Conservation (phyloP, 2,797 vertebrate species). For the Pelochelys cantorii region DNA sequence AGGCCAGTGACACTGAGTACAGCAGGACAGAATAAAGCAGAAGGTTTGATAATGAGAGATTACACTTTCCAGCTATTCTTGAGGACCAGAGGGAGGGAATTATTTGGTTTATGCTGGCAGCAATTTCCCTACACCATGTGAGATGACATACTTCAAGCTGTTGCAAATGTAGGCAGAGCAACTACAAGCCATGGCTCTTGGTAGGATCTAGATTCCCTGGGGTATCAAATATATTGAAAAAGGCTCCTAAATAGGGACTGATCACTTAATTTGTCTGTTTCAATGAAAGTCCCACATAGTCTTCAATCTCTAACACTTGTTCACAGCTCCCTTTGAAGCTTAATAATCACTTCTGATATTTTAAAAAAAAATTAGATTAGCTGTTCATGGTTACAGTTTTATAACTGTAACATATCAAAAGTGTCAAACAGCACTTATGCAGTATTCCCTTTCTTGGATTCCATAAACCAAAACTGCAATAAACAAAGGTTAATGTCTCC, state of each 20-base stretch:
- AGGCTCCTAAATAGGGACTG: conserved; percentile 86
- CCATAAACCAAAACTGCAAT: conserved; percentile 40
- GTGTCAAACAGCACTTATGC: conserved; percentile 83
- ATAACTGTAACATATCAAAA: conserved; percentile 79
- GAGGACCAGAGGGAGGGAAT: conserved; percentile 84
- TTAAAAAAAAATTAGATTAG: conserved; percentile 74
- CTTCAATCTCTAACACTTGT: conserved; percentile 81
- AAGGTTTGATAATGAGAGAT: conserved; percentile 90
- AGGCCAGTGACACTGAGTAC: conserved; percentile 74
- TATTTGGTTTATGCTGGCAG: conserved; percentile 90
- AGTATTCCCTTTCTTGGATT: conserved; percentile 53
- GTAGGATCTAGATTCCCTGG: conserved; percentile 84
- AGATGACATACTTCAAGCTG: conserved; percentile 89
- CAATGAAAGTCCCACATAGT: conserved; percentile 78
- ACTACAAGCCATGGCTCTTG: conserved; percentile 78
- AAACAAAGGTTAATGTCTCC: conserved; percentile 62
- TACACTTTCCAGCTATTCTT: conserved; percentile 83
- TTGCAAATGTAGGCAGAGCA: conserved; percentile 85
- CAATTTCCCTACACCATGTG: conserved; percentile 91
- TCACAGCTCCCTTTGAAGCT: conserved; percentile 84
- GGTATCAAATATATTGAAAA: conserved; percentile 88
- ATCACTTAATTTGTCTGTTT: conserved; percentile 92
- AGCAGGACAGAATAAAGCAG: conserved; percentile 82
- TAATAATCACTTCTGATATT: conserved; percentile 86
- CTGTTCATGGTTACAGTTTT: conserved; percentile 77